Conservation (phyloP, 2,888 invertebrate genomes). For the Brenthis hecate region DNA sequence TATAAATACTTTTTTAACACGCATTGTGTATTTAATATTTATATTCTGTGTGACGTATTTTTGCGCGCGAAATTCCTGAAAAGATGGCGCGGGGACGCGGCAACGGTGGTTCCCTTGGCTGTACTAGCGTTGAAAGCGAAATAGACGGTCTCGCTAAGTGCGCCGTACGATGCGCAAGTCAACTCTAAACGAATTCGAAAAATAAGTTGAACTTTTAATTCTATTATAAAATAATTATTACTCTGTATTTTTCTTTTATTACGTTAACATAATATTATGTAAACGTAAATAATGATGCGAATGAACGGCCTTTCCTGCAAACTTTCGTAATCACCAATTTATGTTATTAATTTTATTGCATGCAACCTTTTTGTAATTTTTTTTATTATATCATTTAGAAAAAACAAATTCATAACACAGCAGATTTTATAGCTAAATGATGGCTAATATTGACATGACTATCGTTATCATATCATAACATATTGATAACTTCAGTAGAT, state of each 20-base stretch:
- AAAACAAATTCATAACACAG: too few relatives aligned
- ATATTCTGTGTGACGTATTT: constrained; percentile 55
- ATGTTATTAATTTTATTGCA: too few relatives aligned
- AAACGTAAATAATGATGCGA: too few relatives aligned
- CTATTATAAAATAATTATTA: not conserved
- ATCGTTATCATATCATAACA: too few relatives aligned
- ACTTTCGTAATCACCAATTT: too few relatives aligned
- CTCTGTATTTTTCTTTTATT: not conserved
- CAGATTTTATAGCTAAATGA: too few relatives aligned
- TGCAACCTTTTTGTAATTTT: too few relatives aligned
- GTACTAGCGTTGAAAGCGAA: constrained; percentile 59
- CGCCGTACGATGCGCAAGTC: constrained; percentile 67
- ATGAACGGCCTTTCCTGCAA: too few relatives aligned
- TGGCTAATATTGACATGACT: too few relatives aligned
- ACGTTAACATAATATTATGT: too few relatives aligned
- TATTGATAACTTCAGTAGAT: too few relatives aligned
- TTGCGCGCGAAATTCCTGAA: constrained; percentile 63
- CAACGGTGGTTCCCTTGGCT: constrained; percentile 58
- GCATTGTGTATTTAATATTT: constrained; percentile 40
- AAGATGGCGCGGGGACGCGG: constrained; percentile 53
- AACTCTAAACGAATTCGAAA: constrained; percentile 18
- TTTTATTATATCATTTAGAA: too few relatives aligned
- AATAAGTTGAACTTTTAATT: constrained; percentile 16
- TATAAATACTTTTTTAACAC: constrained; percentile 38
- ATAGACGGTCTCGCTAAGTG: constrained; percentile 55